Base-by-base conservation (phyloP, 2,113 vertebrate species). In the Pavo muticus region DNA sequence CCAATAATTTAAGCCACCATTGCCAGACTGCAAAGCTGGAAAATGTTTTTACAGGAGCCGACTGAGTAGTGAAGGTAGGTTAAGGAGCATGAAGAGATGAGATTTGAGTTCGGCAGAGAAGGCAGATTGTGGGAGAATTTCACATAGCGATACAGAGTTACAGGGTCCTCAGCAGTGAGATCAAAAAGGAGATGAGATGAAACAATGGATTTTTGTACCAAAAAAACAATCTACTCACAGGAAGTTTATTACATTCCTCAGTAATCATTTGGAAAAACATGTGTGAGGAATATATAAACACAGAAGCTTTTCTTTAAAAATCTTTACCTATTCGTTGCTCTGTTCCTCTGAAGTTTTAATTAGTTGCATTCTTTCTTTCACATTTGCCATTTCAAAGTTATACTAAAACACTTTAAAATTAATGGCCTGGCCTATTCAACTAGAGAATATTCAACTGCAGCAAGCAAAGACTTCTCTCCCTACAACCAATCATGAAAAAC, bases 1-100 rank as follows among this genome's bases (percentile, higher is more conserved):
- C 14, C 29, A 70, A 24, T 7, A 45, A 16, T 23, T 74, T 11
- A 87, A 63, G 7, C 15, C 40, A 40, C 13, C 0, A 0, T 40
- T 44, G 44, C 6, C 30, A 19, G 1, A 7, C 39, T 60, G n/a
- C 2, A 14, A 47, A 59, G 16, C 0, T 39, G 9, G 23, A 7
- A 25, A 61, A 15, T 91, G 29, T 24, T 83, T 86, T 57, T 50
- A 56, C 5, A 63, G 37, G 11, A 54, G 27, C 6, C 30, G 29
- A 56, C 72, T 29, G 18, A 59, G 14, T 50, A 25, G 10, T 77
- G 74, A 44, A 73, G 40, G 37, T 9, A 72, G 27, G 27, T 54
- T 69, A 52, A 82, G 35, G 59, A 76, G 40, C 37, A 76, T 1
- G 27, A 70, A 73, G 71, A 61, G 29, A 32, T 52, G 11, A 61